Evolutionary conservation across 1,140 invertebrate genomes (phyloP), one percentile per base, ranked within the genome.

Genomic region (Lysiphlebus fabarum): DNA sequence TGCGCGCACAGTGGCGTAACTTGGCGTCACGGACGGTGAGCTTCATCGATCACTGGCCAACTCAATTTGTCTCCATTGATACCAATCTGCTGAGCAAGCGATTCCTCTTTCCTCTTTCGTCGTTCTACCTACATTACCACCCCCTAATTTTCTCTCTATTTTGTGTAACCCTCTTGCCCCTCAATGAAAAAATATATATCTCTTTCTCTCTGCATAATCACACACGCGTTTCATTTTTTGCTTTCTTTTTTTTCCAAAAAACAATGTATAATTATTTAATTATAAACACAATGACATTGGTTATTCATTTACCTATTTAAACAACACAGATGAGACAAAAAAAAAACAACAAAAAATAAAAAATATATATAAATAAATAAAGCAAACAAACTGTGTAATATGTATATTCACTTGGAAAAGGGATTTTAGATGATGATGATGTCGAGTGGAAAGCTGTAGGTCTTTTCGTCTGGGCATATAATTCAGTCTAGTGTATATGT

Each of bases 41-140:
- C 71, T 76, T 73, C 74, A 78, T 78, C 76, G 75, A 78, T 77
- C 76, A 78, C 73, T 67, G 66, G 70, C 69, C 72, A 74, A 76
- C 73, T 77, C 74, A 77, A 78, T 78, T 78, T 78, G 72, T 77
- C 76, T 78, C 76, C 74, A 78, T 78, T 77, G 76, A 77, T 76
- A 75, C 71, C 73, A 77, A 77, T 76, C 72, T 77, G 76, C 76
- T 77, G 76, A 77, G 75, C 75, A 73, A 75, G 72, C 75, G 69
- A 69, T 60, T 64, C 65, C 65, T 70, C 66, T 71, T 68, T 65
- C 63, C 62, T 65, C 66, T 70, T 64, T 67, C 65, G 50, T 60
- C 64, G 58, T 55, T 59, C 37, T 49, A 49, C 38, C 61, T 58
- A 53, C 40, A 26, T 26, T 26, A 26, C 17, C 17, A 26, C 17